A percentile compares a stretch with the other conserved stretches of the same genome.
Conservation (phyloP, 2,113 vertebrate genomes). For the Aepyceros melampus region DNA sequence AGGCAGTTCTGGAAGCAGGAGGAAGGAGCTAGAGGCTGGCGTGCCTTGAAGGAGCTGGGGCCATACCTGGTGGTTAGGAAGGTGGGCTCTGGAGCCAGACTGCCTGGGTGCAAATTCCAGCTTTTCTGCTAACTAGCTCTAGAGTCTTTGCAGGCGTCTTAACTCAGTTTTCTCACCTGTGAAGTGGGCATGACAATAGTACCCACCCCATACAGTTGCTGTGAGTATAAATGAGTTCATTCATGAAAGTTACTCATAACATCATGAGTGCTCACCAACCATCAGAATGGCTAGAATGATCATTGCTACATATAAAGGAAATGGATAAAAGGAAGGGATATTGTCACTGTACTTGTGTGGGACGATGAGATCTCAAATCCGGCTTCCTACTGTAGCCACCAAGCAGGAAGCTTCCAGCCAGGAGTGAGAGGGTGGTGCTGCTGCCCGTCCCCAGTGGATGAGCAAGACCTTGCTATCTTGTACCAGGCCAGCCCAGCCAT, state of each 20-base stretch:
- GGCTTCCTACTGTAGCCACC: not conserved
- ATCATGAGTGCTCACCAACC: not conserved
- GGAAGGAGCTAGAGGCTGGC: not conserved
- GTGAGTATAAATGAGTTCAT: not conserved
- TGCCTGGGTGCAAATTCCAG: not conserved
- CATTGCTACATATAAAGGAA: not conserved
- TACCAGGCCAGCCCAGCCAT: not conserved
- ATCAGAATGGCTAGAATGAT: not conserved
- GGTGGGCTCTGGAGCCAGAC: not conserved
- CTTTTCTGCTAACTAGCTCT: not conserved
- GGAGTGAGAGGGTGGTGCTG: not conserved
- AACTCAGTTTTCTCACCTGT: not conserved
- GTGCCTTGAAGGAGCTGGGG: not conserved
- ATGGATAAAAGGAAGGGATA: not conserved
- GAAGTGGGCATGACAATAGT: rapidly evolving
- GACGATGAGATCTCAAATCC: not conserved
- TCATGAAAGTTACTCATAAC: not conserved
- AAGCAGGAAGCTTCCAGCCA: not conserved
- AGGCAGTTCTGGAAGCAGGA: not conserved
- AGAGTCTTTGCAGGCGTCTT: not conserved
- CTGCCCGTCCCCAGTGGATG: not conserved
- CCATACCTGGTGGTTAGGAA: not conserved
- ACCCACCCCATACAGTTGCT: not conserved
- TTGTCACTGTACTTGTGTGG: not conserved
- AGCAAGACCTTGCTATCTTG: not conserved